Base-by-base conservation (phyloP, 2,113 vertebrate species). In the Bufo gargarizans region DNA sequence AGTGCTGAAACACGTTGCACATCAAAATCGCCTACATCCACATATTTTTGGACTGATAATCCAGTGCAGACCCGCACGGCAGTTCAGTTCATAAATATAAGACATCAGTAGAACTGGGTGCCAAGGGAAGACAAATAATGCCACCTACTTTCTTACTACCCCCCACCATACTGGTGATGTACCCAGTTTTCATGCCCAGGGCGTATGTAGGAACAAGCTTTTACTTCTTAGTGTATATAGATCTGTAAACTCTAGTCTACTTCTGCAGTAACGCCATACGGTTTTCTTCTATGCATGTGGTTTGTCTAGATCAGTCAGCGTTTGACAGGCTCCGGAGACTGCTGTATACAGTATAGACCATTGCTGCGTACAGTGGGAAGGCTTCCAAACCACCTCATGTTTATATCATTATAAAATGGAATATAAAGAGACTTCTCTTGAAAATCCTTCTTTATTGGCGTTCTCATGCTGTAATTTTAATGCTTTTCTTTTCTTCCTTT, bases 361-460 rank as follows among this genome's bases (percentile, higher is more conserved):
- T 55, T 13, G 59, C 16, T 71, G 47, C 58, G 14, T 22, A 17
- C 50, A 53, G 17, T 33, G 65, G 82, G 82, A 84, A 69, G 16
- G 47, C 14, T 53, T 84, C 82, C 82, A 84, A 55, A 12, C 63
- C 47, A 17, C 63, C 63, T 69, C 82, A 69, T 84, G 82, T 84
- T 84, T 84, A 84, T 50, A 55, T 55, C 82, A 84, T 84, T 65
- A 84, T 20, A 67, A 53, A 71, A 69, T n/a, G n/a, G 82, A 84
- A 84, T 67, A 71, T 84, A 69, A 84, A 84, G 43, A 63, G 17
- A 22, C 63, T 55, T 67, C 65, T 71, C 63, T 55, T 22, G n/a
- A 69, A 84, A 84, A 71, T 84, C 63, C 63, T 55, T 53, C 82
- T 84, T 81, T 84, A 55, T 84, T 69, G 82, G 58, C 55, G 6